phyloP scores from a whole-genome alignment of 1,140 invertebrate species.

The Vanessa atalanta region DNA sequence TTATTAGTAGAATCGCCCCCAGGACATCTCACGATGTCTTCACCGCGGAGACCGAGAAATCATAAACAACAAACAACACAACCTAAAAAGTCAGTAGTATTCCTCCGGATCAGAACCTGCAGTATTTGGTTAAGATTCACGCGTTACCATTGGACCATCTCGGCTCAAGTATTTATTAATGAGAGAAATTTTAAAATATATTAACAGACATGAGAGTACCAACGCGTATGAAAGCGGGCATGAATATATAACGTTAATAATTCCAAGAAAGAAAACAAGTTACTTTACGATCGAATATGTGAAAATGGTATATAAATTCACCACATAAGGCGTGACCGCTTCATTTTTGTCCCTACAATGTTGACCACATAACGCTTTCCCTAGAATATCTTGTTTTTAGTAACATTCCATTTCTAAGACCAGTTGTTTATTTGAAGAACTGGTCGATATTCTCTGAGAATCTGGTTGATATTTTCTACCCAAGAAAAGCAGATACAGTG shows the following conservation, averaged over 20 bases:
- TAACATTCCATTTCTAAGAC: slow-evolving; percentile 1
- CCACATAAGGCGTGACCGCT: not conserved
- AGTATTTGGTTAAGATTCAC: too few relatives aligned
- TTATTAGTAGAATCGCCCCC: too few relatives aligned
- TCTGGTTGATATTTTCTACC: not conserved
- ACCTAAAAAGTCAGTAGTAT: too few relatives aligned
- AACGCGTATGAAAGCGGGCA: not conserved
- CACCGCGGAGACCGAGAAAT: too few relatives aligned
- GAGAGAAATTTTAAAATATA: not conserved
- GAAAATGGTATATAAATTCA: slow-evolving; percentile 3
- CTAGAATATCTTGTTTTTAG: slow-evolving; percentile 2
- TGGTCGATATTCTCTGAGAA: not conserved
- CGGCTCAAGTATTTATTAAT: not conserved
- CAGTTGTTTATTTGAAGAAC: not conserved
- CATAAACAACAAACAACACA: too few relatives aligned
- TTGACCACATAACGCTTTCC: slow-evolving; percentile 1
- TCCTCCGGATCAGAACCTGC: too few relatives aligned
- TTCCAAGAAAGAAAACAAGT: slow-evolving; percentile 7
- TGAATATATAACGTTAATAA: not conserved
- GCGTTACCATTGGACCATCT: too few relatives aligned
- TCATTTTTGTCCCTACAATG: slow-evolving; percentile 2
- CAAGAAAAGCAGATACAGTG: not conserved
- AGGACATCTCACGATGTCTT: too few relatives aligned
- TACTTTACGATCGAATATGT: not conserved
- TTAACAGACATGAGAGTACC: slow-evolving; percentile 7